Evolutionary conservation across 2,113 vertebrate species (phyloP), one percentile per base, ranked within the genome.

Genomic region (Rallus limicola): DNA sequence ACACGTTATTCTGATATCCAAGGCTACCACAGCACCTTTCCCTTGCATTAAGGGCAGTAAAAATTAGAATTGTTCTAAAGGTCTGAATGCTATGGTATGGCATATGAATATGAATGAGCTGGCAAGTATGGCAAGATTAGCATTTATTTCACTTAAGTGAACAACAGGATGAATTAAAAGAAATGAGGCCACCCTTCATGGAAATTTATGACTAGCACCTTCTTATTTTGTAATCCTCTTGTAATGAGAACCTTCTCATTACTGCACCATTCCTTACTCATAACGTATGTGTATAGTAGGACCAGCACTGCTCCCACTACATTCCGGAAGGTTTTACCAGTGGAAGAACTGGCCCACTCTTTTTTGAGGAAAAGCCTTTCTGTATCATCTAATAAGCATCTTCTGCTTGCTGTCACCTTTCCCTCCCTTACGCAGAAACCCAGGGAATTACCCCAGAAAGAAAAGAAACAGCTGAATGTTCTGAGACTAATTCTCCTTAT

Each of bases 71-170:
- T 90, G 82, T 96, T 94, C 88, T 77, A 88, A 88, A 91, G 70
- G 92, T 83, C 90, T 95, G 70, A 92, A 93, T n/a, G 59, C 75
- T 91, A 88, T 64, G 82, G 67, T 17, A 64, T 87, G 76, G 83
- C 65, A 70, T 62, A 90, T 89, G 93, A 93, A 93, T 93, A 93
- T 77, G 88, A 96, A 97, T 91, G 83, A 94, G 80, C 75, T 85
- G 88, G 92, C 62, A 93, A 84, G 83, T 90, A 94, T 88, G 75
- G 86, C 0, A 0, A 97, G 92, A 96, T 92, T 93, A 96, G 83
- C 77, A 89, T 95, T 96, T 94, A 96, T 93, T 97, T 94, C 92
- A 95, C 92, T 88, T 60, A 97, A 92, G 59, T 96, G 94, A 97
- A 95, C 93, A 96, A 97, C 95, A 91, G 77, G 91, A 94, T 80